Evolutionary conservation across 2,113 vertebrate genomes (phyloP), one percentile per base, ranked within the genome.

Genomic region (Eubucco bourcierii): DNA sequence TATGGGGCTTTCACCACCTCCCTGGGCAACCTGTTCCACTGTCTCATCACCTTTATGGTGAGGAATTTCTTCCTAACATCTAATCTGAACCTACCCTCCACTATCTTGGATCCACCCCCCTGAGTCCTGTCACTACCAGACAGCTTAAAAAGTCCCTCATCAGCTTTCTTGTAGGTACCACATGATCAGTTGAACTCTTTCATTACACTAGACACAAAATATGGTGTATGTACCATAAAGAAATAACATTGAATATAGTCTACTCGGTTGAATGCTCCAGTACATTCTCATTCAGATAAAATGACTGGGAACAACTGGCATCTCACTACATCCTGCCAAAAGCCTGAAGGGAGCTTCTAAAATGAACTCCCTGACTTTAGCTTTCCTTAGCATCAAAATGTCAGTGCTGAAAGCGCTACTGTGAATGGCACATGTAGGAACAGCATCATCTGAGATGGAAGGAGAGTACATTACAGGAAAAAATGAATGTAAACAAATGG

Each of bases 301-400:
- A 88, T 60, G 53, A 44, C 44, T 39, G 50, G 52, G 46, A 95
- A 91, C 61, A 91, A 93, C 47, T 88, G 80, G 37, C 50, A n/a
- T 66, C 63, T 92, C 80, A 70, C 63, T 78, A 33, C 12, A 46
- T 68, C 25, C 90, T 94, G 74, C 88, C 86, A 91, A 94, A 86
- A 93, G 83, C 92, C 94, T 83, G 73, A 92, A 91, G 78, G 81
- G 63, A 77, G 27, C 17, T 94, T 81, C 61, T 84, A 44, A 71
- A 84, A 84, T 75, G 73, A 88, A 50, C 19, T 90, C 23, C 6
- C 37, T 81, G 73, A 44, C 39, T 91, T 91, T 86, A 90, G 10
- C 23, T 91, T 86, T 80, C 58, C 83, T 94, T 61, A 56, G 14
- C 33, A 61, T 75, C 50, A 60, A 85, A 88, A 88, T 84, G 68